Conservation (phyloP, 1,140 invertebrate genomes). For the Neodiprion virginianus region DNA sequence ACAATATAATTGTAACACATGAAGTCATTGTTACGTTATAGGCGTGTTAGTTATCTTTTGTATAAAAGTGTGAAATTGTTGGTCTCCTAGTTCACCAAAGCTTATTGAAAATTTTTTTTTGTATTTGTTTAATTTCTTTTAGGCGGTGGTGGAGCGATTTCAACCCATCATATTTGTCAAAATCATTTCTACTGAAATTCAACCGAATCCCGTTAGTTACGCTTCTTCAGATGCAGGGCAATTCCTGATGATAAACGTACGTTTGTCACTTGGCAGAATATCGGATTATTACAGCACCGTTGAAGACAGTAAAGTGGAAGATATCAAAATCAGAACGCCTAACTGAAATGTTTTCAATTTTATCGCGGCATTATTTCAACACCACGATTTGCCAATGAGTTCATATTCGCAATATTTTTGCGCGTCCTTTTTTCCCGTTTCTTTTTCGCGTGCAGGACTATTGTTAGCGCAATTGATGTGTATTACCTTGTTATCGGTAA, state of each 20-base stretch:
- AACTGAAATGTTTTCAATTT: not conserved
- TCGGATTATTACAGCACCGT: not conserved
- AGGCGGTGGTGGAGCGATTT: not conserved
- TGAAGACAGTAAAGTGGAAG: not conserved
- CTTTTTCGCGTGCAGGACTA: too few relatives aligned
- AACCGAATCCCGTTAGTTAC: not conserved
- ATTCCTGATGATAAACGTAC: too few relatives aligned
- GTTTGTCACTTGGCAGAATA: not conserved
- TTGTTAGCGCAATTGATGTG: too few relatives aligned
- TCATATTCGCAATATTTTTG: too few relatives aligned
- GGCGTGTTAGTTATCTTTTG: constrained; percentile 28
- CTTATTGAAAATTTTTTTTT: not conserved
- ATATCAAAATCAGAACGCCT: not conserved
- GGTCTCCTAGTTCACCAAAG: constrained; percentile 1
- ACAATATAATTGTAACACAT: not conserved
- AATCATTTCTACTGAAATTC: not conserved
- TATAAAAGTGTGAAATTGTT: constrained; percentile 50
- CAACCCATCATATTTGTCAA: not conserved
- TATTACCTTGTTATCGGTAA: too few relatives aligned
- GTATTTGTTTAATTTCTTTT: not conserved
- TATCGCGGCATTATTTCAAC: too few relatives aligned
- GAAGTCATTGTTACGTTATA: constrained; percentile 18
- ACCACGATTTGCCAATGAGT: too few relatives aligned
- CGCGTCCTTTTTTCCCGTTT: too few relatives aligned
- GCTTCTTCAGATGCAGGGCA: too few relatives aligned